Evolutionary conservation across 2,113 vertebrate genomes (phyloP).

Genomic region (Myotis lucifugus): DNA sequence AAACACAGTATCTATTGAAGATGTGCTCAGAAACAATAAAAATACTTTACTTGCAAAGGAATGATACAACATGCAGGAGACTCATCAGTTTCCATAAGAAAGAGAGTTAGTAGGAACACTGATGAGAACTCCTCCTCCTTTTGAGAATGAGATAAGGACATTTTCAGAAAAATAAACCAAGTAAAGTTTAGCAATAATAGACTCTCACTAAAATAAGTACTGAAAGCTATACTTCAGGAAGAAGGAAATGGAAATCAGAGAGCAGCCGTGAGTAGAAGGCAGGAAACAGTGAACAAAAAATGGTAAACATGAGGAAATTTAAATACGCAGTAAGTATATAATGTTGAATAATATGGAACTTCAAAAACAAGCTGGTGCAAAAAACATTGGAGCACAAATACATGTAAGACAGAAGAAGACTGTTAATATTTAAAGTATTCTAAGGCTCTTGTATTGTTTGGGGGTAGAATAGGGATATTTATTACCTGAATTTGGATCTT

Average conservation of each 20-base stretch:
- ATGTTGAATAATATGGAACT: not conserved
- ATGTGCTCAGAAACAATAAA: constrained; percentile 12
- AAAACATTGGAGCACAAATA: not conserved
- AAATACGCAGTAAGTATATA: constrained; percentile 4
- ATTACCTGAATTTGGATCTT: constrained; percentile 35
- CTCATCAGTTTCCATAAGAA: not conserved
- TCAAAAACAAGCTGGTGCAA: constrained; percentile 11
- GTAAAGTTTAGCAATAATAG: constrained; percentile 22
- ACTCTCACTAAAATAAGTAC: constrained; percentile 16
- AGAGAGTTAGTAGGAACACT: not conserved
- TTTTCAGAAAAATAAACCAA: constrained; percentile 33
- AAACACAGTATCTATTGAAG: not conserved
- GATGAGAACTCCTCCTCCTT: not conserved
- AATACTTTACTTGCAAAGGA: not conserved
- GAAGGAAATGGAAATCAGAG: constrained; percentile 41
- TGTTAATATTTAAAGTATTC: constrained; percentile 60
- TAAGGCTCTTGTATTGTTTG: constrained; percentile 36
- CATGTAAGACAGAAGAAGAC: not conserved
- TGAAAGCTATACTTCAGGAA: not conserved
- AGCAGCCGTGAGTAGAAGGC: not conserved
- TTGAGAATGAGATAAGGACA: not conserved
- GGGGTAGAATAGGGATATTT: not conserved
- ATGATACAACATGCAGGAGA: not conserved
- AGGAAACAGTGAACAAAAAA: constrained; percentile 29
- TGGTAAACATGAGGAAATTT: not conserved